These are phyloP conservation scores for Martes martes DNA, from an alignment of 2,113 vertebrate genomes.

Conservation along the genomic window DNA sequence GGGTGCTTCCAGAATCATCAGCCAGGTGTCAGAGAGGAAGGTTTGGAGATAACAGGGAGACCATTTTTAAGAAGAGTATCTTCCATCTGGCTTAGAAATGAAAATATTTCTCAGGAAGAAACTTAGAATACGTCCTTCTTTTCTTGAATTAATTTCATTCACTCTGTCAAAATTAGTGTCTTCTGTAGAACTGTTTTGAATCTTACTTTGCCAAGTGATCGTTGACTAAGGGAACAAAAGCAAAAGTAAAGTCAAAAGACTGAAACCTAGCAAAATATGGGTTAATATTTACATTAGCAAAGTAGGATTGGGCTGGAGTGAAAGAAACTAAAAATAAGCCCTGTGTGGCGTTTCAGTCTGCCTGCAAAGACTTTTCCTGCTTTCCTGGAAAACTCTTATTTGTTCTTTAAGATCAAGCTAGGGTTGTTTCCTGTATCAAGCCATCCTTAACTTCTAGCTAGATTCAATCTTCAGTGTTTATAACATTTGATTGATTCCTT, in stretches of 20 bases:
- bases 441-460: neutral
- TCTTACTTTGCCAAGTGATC: neutral
- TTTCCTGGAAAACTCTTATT: neutral
- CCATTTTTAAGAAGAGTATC: neutral
- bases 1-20: neutral
- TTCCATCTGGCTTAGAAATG: neutral
- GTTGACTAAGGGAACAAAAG: neutral
- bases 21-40: neutral
- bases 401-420: neutral
- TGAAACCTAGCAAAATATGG: slow-evolving; percentile 2
- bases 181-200: neutral
- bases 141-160: neutral
- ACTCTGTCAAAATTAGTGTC: neutral
- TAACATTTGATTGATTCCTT: neutral
- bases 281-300: neutral
- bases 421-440: neutral
- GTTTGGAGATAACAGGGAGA: neutral
- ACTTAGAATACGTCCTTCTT: neutral
- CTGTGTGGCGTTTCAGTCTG: neutral
- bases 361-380: neutral
- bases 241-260: slow-evolving; percentile 1
- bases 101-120: neutral
- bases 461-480: neutral
- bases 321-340: neutral
- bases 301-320: neutral